Base-by-base conservation (phyloP, 1,140 invertebrate species). In the Colletes latitarsis region DNA sequence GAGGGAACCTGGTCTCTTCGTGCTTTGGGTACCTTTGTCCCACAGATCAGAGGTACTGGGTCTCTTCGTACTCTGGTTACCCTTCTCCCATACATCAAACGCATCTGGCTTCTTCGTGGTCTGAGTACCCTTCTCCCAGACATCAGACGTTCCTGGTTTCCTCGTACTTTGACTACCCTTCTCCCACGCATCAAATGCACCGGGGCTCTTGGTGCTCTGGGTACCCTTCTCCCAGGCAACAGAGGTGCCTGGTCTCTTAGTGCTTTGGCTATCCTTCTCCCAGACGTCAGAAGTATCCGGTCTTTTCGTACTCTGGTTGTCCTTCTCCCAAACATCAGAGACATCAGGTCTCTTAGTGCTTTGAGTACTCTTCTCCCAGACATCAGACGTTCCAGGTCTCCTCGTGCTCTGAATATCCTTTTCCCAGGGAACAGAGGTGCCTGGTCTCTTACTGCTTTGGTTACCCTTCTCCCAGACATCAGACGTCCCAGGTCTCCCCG, bases 1-100 rank as follows among this genome's bases (percentile, higher is more conserved):
- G 53, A 81, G 6, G 80, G 73, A 52, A 75, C 77, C 57, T 10
- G 67, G 52, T 76, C 80, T 82, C 17, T 82, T 83, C n/a, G 88
- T 88, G 0, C 64, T 85, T 19, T 83, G 88, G 0, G 82, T 30
- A 4, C 60, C 64, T 10, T 85, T 85, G 15, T 86, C 70, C 78
- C 84, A 82, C 71, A 21, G 49, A 52, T 80, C 43, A 21, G 81
- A 3, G 77, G 71, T 41, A 67, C 67, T 57, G 1, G 76, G 68
- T 76, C 79, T 84, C 10, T 82, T 83, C n/a, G 89, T 89, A 0
- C 73, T 85, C 14, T 85, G 88, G 0, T 77, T 15, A 2, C 43
- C 70, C 30, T 84, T 84, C 30, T 85, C 77, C 77, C 85, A 82
- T 69, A 15, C 46, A 58, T 75, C 52, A n/a, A 80, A 8, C 72